Percentiles rank a stretch among this genome's conserved stretches.
Conservation (phyloP, 2,113 vertebrate species). For the Sisor rabdophorus region DNA sequence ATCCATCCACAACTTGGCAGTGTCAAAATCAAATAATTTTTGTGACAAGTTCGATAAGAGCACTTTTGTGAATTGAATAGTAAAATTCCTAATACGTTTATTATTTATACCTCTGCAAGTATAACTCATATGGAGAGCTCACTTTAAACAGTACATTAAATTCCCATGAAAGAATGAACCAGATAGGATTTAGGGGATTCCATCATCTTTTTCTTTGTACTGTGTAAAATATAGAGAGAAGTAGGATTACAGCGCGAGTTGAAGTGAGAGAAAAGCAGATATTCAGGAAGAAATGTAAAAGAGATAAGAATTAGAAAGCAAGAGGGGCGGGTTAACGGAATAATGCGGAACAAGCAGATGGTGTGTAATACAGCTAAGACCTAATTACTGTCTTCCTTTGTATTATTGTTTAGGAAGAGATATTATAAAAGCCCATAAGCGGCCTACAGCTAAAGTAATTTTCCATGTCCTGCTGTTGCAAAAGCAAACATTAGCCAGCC, state of each 20-base stretch:
- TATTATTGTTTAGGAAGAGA: constrained; percentile 63
- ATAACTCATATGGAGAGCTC: neutral
- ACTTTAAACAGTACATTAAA: neutral
- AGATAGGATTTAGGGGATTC: constrained; percentile 15
- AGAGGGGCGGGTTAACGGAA: constrained; percentile 14
- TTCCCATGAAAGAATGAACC: neutral
- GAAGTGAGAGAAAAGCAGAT: constrained; percentile 1
- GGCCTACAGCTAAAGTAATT: constrained; percentile 56
- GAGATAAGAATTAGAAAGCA: constrained; percentile 43
- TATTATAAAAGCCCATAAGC: constrained; percentile 59
- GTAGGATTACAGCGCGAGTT: constrained; percentile 5
- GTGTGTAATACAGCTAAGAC: constrained; percentile 56
- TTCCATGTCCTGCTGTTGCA: constrained; percentile 53
- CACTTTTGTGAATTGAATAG: neutral
- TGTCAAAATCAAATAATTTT: neutral
- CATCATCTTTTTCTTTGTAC: neutral
- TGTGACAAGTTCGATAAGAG: neutral
- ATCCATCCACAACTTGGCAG: constrained; percentile 3
- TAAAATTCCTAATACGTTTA: neutral
- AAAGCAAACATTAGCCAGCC: constrained; percentile 53
- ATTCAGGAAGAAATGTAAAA: constrained; percentile 23
- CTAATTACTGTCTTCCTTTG: constrained; percentile 56
- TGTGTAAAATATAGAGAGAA: constrained; percentile 5
- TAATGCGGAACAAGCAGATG: constrained; percentile 51
- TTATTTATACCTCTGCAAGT: neutral